Evolutionary conservation across 2,888 invertebrate species (phyloP).

Genomic region (Saturnia pavonia): DNA sequence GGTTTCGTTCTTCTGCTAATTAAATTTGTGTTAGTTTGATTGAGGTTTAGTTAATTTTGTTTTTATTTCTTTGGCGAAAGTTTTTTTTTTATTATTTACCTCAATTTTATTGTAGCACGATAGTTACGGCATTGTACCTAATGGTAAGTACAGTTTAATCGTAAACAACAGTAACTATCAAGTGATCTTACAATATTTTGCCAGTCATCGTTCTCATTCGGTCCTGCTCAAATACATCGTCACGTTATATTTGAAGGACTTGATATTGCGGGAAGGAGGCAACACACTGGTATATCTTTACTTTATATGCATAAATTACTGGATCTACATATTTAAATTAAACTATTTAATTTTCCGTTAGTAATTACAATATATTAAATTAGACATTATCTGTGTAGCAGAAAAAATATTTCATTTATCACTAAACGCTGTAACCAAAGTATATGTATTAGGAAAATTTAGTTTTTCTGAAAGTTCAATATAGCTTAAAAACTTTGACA

Average conservation of each 20-base stretch:
- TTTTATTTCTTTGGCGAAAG: not conserved
- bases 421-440: not conserved
- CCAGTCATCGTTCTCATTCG: no score
- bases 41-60: conserved; percentile 2
- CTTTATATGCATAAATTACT: no score
- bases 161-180: no score
- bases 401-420: not conserved
- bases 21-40: conserved; percentile 1
- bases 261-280: no score
- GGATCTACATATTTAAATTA: not conserved
- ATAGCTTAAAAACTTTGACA: not conserved
- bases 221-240: no score
- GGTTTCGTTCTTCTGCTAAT: not conserved
- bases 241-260: no score
- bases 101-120: no score
- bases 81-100: not conserved
- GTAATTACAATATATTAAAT: not conserved
- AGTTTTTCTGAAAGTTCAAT: not conserved
- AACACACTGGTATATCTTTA: no score
- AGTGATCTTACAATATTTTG: no score
- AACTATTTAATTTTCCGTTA: not conserved
- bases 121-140: no score
- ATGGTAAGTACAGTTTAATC: no score
- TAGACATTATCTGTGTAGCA: not conserved
- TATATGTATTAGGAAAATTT: no score